Conservation (phyloP, 2,797 vertebrate genomes). For the Platyrinchus mystaceus region DNA sequence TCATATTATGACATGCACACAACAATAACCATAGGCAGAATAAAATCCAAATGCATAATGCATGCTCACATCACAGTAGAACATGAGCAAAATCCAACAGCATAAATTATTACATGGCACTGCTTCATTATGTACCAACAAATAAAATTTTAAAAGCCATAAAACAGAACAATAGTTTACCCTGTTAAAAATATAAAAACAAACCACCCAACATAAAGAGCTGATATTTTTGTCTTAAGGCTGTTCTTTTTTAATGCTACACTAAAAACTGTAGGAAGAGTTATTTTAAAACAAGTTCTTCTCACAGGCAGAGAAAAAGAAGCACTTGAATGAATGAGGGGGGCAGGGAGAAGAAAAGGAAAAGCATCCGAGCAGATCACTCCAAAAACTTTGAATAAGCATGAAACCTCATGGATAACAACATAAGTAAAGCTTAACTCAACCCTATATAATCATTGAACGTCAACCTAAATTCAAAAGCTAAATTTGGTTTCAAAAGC, state of each 20-base stretch:
- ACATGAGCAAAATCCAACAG: constrained; percentile 14
- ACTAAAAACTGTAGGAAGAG: not conserved
- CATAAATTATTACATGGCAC: constrained; percentile 22
- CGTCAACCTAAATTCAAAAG: not conserved
- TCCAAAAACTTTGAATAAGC: not conserved
- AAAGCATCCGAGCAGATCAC: not conserved
- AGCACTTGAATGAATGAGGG: not conserved
- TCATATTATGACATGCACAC: not conserved
- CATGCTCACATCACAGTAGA: not conserved
- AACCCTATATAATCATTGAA: not conserved
- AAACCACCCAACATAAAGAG: not conserved
- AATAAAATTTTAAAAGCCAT: constrained; percentile 41
- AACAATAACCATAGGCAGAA: constrained; percentile 27
- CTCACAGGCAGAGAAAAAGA: not conserved
- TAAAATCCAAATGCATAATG: constrained; percentile 49
- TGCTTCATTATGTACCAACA: constrained; percentile 29
- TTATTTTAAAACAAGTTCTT: not conserved
- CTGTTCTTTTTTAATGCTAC: not conserved
- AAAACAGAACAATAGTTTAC: not conserved
- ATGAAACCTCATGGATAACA: not conserved
- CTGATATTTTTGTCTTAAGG: not conserved
- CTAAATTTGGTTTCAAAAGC: not conserved
- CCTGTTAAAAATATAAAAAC: not conserved
- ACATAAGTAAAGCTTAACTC: not conserved
- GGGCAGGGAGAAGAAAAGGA: not conserved